Base-by-base conservation (phyloP, 1,140 invertebrate genomes). In the Ceratina calcarata region DNA sequence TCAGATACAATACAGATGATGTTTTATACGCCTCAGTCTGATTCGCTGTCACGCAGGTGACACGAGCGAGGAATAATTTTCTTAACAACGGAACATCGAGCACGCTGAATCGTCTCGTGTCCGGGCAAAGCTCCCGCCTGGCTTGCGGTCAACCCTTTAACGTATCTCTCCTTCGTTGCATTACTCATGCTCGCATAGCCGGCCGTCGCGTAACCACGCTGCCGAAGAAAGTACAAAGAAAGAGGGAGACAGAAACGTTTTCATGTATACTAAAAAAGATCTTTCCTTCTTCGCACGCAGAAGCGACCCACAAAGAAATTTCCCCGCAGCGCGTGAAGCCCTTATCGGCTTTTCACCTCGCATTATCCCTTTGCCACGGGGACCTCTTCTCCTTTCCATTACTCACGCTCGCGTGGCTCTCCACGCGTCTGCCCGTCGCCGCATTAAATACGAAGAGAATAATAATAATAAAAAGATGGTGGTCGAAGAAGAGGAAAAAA, bases 301-400 rank as follows among this genome's bases (percentile, higher is more conserved):
- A 58, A 66, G 60, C 62, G 66, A 67, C 37, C 53, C 71, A 74
- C 70, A 74, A 79, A 79, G 78, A 79, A 72, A 51, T 79, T 67
- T 20, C 15, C 70, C 55, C 37, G 37, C 37, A 45, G 37, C 37
- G 69, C 13, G 77, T 18, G 37, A 24, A 66, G 61, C 70, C 78
- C 71, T 79, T 74, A 74, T 74, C 70, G 78, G 69, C 65, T 79
- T 79, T 74, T 79, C 78, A 74, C 71, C 55, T 67, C 62, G 62
- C 62, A 61, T 61, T 57, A 57, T 78, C 69, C 76, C 45, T 37
- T 65, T 64, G 60, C 37, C 37, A 45, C 76, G 32, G 24, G 69
- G 75, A n/a, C n/a, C 60, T 12, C 24, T 22, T 45, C 61, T 74
- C 72, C 49, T 72, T 74, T 65, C 8, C 49, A 65, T 65, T 74